Evolutionary conservation across 2,797 vertebrate species (phyloP).

Genomic region (Petrocephalus schoutedeni): DNA sequence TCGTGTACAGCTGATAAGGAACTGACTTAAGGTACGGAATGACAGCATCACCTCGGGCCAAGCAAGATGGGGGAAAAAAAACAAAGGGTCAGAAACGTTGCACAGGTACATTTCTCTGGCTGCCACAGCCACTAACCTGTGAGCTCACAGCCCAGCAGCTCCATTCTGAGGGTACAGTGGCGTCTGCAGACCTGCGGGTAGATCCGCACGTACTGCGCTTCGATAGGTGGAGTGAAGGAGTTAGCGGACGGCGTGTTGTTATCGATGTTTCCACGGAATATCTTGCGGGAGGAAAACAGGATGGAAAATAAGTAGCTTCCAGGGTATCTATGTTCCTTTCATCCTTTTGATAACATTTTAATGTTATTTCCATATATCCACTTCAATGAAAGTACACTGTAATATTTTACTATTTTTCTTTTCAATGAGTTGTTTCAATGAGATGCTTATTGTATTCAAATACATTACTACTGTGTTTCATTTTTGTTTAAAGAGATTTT

Average conservation of each 20-base stretch:
- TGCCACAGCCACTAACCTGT: slow-evolving; percentile 65
- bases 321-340: neutral
- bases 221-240: slow-evolving; percentile 92
- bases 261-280: slow-evolving; percentile 92
- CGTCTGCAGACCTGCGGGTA: slow-evolving; percentile 96
- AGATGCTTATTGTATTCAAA: neutral
- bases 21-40: neutral
- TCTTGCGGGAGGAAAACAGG: slow-evolving; percentile 53
- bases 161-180: slow-evolving; percentile 94
- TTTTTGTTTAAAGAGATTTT: neutral
- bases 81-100: neutral
- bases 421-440: neutral
- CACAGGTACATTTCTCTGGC: neutral
- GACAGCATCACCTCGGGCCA: neutral
- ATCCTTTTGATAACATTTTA: neutral
- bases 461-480: neutral
- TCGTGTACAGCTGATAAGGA: neutral
- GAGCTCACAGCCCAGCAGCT: slow-evolving; percentile 92
- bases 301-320: neutral
- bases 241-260: slow-evolving; percentile 95
- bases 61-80: neutral
- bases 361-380: neutral
- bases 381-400: neutral
- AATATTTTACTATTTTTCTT: neutral
- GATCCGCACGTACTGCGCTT: slow-evolving; percentile 87